Conservation (phyloP, 1,140 invertebrate genomes). For the Elymnias hypermnestra region DNA sequence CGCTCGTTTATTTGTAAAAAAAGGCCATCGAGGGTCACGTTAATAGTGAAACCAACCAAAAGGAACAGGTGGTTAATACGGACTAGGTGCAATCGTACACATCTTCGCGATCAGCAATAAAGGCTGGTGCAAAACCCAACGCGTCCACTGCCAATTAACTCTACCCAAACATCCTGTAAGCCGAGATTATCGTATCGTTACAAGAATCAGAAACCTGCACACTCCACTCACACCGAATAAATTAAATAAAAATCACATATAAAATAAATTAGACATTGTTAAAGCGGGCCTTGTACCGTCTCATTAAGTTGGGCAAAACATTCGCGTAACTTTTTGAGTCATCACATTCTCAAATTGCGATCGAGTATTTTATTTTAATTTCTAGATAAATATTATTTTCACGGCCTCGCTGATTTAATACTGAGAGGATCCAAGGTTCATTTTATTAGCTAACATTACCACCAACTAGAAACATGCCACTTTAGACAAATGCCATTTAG, state of each 20-base stretch:
- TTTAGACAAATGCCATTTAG: too few relatives aligned
- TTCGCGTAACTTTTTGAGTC: background rate
- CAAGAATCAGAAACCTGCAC: slow-evolving; percentile 51
- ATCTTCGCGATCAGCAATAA: slow-evolving; percentile 40
- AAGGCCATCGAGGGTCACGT: too few relatives aligned
- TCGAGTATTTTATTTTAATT: too few relatives aligned
- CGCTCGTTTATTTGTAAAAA: too few relatives aligned
- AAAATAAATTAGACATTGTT: slow-evolving; percentile 65
- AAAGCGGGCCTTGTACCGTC: slow-evolving; percentile 30
- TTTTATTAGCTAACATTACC: too few relatives aligned
- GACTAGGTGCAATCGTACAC: slow-evolving; percentile 10
- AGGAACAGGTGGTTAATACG: slow-evolving; percentile 10
- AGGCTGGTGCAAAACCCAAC: slow-evolving; percentile 41
- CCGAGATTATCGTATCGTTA: slow-evolving; percentile 68
- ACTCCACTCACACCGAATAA: slow-evolving; percentile 65
- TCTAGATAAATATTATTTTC: too few relatives aligned
- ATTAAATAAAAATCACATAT: slow-evolving; percentile 67
- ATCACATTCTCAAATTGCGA: too few relatives aligned
- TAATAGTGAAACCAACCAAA: background rate
- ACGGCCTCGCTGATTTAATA: too few relatives aligned
- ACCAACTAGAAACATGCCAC: too few relatives aligned
- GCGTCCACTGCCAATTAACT: slow-evolving; percentile 67
- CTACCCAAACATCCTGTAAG: slow-evolving; percentile 66
- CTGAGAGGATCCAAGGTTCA: too few relatives aligned
- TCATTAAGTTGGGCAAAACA: slow-evolving; percentile 36